Conservation (phyloP, 2,888 invertebrate genomes). For the Caenorhabditis sp. region DNA sequence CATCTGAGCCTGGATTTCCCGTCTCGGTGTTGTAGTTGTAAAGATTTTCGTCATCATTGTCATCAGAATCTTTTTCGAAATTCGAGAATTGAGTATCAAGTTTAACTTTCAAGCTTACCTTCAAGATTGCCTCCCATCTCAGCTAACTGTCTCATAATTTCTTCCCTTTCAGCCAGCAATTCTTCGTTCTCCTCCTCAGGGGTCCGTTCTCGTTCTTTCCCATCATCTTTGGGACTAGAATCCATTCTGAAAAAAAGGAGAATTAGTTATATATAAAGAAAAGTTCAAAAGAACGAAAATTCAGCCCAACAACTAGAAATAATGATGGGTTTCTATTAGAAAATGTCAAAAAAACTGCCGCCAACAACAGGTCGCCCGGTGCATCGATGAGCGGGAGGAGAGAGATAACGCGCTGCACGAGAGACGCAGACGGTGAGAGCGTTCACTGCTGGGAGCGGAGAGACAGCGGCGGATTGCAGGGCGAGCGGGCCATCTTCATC, state of each 20-base stretch:
- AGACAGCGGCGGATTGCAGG: too few species aligned
- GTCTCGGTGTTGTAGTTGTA: too few species aligned
- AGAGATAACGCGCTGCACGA: not conserved
- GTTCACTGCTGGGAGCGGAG: not conserved
- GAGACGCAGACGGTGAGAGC: slow-evolving; percentile 22
- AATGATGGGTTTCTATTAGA: too few species aligned
- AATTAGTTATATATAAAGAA: not conserved
- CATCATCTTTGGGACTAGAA: not conserved
- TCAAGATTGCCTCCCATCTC: not conserved
- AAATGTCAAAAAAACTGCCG: not conserved
- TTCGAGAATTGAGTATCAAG: too few species aligned
- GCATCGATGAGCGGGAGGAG: not conserved
- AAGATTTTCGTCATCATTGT: not conserved
- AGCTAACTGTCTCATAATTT: slow-evolving; percentile 18
- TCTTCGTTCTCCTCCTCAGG: too few species aligned
- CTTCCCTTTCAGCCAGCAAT: slow-evolving; percentile 28
- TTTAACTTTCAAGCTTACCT: not conserved
- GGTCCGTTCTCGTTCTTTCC: not conserved
- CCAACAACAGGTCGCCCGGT: not conserved
- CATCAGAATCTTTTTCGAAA: slow-evolving; percentile 8
- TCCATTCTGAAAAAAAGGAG: not conserved
- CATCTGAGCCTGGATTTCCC: too few species aligned
- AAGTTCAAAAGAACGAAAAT: too few species aligned
- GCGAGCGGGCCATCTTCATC: too few species aligned
- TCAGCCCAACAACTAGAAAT: too few species aligned